Conservation (phyloP, 2,888 invertebrate genomes). For the Globia sparganii region DNA sequence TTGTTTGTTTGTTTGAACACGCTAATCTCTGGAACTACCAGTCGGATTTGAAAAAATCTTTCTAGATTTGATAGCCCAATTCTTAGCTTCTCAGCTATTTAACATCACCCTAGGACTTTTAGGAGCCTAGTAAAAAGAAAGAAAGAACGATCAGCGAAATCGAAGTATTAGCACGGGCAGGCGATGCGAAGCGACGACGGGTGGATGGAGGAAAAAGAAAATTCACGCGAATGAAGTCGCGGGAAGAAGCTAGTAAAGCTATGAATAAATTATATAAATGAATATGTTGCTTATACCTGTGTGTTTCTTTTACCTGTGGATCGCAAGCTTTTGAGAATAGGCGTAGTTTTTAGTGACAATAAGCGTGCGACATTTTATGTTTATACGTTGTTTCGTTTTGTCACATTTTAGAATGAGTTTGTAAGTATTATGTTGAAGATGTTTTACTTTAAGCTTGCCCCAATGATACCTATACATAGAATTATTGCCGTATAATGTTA, state of each 20-base stretch:
- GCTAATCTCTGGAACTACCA: neutral
- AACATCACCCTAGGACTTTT: neutral
- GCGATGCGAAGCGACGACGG: neutral
- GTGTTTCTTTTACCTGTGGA: slow-evolving; percentile 53
- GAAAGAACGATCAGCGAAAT: neutral
- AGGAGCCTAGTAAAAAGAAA: neutral
- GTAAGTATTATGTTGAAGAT: neutral
- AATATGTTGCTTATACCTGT: slow-evolving; percentile 59
- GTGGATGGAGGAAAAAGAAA: neutral
- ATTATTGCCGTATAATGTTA: neutral
- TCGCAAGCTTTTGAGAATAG: slow-evolving; percentile 50
- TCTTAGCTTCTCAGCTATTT: neutral
- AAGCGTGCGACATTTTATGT: slow-evolving; percentile 20
- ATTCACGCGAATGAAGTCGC: neutral
- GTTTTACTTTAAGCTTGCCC: neutral
- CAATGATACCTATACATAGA: neutral
- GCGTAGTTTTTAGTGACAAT: slow-evolving; percentile 23
- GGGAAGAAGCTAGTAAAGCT: slow-evolving; percentile 44
- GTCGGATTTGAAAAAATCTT: neutral
- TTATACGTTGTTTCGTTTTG: slow-evolving; percentile 29
- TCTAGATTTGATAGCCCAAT: neutral
- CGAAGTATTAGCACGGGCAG: neutral
- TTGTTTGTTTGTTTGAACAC: neutral
- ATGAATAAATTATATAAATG: slow-evolving; percentile 67
- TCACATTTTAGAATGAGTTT: slow-evolving; percentile 18